Conservation (phyloP, 2,113 vertebrate genomes). For the Emydura subglobosa region DNA sequence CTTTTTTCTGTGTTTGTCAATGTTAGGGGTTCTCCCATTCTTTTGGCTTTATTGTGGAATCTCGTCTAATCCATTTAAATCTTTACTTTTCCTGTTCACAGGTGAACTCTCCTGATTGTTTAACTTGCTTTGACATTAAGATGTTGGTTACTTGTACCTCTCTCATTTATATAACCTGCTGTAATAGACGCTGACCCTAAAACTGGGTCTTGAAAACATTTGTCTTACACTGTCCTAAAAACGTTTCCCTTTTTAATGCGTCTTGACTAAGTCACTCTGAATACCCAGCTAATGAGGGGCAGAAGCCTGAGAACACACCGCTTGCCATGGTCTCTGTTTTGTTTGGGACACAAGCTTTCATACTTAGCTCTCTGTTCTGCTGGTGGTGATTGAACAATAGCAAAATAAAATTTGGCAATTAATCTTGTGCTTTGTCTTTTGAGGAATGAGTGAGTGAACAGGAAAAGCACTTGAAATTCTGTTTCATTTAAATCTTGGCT, state of each 20-base stretch:
- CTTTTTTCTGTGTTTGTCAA: neutral
- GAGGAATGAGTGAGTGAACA: neutral
- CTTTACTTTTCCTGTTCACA: neutral
- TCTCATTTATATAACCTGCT: accelerated
- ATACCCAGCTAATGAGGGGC: neutral
- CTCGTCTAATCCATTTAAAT: neutral
- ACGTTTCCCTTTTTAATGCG: neutral
- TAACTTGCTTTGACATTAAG: neutral
- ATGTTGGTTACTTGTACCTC: accelerated
- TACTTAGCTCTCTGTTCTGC: neutral
- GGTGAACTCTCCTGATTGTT: accelerated
- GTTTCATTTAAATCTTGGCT: neutral
- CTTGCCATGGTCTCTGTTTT: neutral
- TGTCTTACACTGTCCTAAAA: neutral
- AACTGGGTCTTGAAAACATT: neutral
- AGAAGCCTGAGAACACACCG: neutral
- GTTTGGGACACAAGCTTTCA: neutral
- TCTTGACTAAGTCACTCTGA: neutral
- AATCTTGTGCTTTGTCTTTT: neutral
- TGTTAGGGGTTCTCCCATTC: neutral
- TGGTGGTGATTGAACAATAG: neutral
- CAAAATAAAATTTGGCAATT: neutral
- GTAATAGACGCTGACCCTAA: neutral
- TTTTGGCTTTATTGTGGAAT: neutral
- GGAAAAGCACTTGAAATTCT: neutral